phyloP scores from a whole-genome alignment of 2,797 vertebrate genomes.

The Lepus oiostolus region DNA sequence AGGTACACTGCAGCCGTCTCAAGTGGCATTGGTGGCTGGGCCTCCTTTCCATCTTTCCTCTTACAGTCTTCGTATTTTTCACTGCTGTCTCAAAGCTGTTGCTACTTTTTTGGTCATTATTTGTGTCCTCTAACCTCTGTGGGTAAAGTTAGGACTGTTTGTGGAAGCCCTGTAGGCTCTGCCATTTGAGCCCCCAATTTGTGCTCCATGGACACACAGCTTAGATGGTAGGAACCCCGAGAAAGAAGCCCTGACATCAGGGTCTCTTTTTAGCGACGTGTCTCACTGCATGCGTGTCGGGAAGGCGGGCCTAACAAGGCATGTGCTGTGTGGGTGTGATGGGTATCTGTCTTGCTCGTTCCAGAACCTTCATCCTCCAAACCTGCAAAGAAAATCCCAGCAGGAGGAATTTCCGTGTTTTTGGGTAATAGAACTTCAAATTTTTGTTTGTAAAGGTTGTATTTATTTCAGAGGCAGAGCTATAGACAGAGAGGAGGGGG shows the following conservation, averaged over 20 bases:
- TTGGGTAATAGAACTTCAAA: no score
- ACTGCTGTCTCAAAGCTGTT: not conserved
- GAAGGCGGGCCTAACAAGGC: not conserved
- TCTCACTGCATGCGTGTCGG: not conserved
- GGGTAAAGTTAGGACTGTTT: not conserved
- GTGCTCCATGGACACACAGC: not conserved
- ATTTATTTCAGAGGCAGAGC: no score
- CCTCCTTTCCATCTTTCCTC: not conserved
- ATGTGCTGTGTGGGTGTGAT: slow-evolving; percentile 33
- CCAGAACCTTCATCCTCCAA: no score
- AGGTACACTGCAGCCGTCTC: no score
- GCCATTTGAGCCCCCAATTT: no score
- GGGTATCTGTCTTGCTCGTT: slow-evolving; percentile 79
- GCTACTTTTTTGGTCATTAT: not conserved
- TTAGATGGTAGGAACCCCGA: not conserved
- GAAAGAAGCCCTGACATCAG: not conserved
- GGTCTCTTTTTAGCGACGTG: not conserved
- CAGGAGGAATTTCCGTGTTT: no score
- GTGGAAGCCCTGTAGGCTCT: not conserved
- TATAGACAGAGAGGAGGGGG: no score
- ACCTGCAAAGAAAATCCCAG: no score
- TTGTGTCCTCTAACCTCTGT: not conserved
- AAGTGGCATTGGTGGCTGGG: not conserved
- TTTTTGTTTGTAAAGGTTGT: no score
- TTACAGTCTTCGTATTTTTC: not conserved